Evolutionary conservation across 2,113 vertebrate species (phyloP).

Genomic region (Enhydra lutris): DNA sequence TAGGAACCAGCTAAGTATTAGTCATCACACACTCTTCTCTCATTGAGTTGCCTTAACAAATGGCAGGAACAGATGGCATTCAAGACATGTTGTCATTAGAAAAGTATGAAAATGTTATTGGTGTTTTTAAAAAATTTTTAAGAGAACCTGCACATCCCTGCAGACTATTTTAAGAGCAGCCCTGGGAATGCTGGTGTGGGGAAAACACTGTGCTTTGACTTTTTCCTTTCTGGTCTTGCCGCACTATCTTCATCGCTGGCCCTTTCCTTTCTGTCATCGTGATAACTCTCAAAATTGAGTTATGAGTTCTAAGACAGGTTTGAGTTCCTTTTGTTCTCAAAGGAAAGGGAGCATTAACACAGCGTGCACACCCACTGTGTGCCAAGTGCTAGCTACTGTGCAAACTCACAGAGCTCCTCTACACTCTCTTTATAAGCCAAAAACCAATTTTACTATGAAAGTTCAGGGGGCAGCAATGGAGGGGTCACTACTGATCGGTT

Average conservation of each 20-base stretch:
- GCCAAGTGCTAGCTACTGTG: accelerated
- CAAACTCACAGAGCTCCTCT: not conserved
- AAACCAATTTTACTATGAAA: not conserved
- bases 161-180: constrained; percentile 4
- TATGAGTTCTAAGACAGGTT: not conserved
- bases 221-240: not conserved
- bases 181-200: not conserved
- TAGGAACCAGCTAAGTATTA: constrained; percentile 15
- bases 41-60: constrained; percentile 53
- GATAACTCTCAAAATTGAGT: not conserved
- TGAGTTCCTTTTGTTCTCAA: not conserved
- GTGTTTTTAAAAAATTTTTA: not conserved
- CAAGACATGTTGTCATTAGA: constrained; percentile 43
- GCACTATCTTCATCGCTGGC: not conserved
- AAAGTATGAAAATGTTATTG: constrained; percentile 30
- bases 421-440: not conserved
- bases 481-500: not conserved
- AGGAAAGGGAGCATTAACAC: not conserved
- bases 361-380: not conserved
- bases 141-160: not conserved
- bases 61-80: constrained; percentile 51
- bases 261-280: not conserved
- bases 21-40: constrained; percentile 15
- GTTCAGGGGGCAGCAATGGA: not conserved
- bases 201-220: not conserved